Conservation (phyloP, 2,797 vertebrate genomes). For the Paramormyrops hopkinsi region DNA sequence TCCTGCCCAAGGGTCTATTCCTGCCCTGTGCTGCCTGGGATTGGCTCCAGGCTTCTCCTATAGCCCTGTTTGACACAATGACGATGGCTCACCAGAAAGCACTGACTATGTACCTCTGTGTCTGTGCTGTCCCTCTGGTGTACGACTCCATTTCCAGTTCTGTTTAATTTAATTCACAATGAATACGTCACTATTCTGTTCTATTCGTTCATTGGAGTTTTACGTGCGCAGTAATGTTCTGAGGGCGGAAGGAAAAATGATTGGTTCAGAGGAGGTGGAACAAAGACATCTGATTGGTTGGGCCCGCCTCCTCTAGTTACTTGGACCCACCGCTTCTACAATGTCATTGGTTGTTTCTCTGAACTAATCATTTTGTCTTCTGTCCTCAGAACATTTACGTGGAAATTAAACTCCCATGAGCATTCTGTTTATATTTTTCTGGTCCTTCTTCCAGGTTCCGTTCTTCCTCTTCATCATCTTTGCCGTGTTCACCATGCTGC, state of each 20-base stretch:
- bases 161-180: background rate
- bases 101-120: background rate
- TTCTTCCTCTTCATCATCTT: conserved; percentile 94
- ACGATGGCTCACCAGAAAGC: background rate
- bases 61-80: background rate
- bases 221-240: background rate
- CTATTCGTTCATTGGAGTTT: background rate
- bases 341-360: background rate
- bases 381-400: background rate
- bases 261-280: background rate
- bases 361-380: background rate
- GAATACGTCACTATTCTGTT: background rate
- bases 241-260: background rate
- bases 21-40: background rate
- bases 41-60: background rate
- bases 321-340: background rate
- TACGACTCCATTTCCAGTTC: background rate
- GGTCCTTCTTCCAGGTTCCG: conserved; percentile 68
- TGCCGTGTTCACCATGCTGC: conserved; percentile 86
- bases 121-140: background rate
- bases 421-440: background rate
- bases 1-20: background rate
- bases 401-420: background rate
- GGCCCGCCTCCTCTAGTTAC: background rate
- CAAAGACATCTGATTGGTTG: background rate